phyloP scores from a whole-genome alignment of 2,888 invertebrate genomes.

The Acleris sparsana region DNA sequence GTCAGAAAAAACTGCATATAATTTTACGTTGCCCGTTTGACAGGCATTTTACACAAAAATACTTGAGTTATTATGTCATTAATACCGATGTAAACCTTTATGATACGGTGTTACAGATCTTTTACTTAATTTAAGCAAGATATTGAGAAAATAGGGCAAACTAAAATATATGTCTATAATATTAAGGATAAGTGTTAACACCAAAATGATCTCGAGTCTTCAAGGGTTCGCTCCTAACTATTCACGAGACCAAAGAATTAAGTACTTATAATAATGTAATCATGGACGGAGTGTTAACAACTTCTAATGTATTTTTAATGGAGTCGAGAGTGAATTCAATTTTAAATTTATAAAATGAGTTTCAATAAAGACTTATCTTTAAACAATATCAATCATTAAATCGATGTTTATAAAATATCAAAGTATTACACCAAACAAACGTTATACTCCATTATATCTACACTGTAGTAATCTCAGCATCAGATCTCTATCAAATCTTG shows the following conservation, averaged over 20 bases:
- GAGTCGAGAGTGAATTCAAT: slow-evolving; percentile 7
- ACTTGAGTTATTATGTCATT: slow-evolving; percentile 1
- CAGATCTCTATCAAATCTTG: slow-evolving; percentile 71
- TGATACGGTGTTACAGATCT: background rate
- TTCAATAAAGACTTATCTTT: background rate
- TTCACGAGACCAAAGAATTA: slow-evolving; percentile 66
- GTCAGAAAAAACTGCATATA: background rate
- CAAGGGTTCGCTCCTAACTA: slow-evolving; percentile 35
- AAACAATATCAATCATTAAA: too few species aligned
- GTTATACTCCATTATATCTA: slow-evolving; percentile 57
- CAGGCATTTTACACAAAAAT: background rate
- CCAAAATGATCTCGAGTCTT: slow-evolving; percentile 30
- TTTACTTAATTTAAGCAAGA: slow-evolving; percentile 1
- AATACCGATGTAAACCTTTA: background rate
- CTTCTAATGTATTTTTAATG: slow-evolving; percentile 42
- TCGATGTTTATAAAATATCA: slow-evolving; percentile 21
- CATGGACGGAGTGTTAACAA: slow-evolving; percentile 79
- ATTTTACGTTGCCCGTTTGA: background rate
- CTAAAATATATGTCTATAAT: slow-evolving; percentile 26
- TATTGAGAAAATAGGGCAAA: slow-evolving; percentile 8
- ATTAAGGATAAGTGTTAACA: slow-evolving; percentile 38
- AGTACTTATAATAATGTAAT: slow-evolving; percentile 75
- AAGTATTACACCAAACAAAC: slow-evolving; percentile 48
- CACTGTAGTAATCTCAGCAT: slow-evolving; percentile 78
- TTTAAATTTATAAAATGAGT: slow-evolving; percentile 3